A percentile compares a stretch with the other conserved stretches of the same genome.
Conservation (phyloP, 2,797 vertebrate genomes). For the Allenopithecus nigroviridis region DNA sequence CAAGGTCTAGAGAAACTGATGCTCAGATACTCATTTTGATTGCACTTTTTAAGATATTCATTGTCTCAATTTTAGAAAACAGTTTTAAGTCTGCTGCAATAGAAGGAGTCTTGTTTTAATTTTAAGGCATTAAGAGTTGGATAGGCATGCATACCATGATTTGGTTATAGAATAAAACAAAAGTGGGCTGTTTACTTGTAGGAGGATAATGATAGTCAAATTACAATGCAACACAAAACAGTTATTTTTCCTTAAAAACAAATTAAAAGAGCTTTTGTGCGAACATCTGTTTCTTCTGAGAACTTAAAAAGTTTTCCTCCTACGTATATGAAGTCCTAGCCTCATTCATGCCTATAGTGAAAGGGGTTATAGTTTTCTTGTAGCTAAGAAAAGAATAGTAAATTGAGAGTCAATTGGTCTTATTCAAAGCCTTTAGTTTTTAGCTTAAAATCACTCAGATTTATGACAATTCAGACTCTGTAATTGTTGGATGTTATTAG, state of each 20-base stretch:
- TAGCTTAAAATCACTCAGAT: neutral
- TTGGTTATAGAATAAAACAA: conserved; percentile 51
- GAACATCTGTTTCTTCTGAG: conserved; percentile 65
- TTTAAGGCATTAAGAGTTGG: conserved; percentile 14
- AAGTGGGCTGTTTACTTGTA: conserved; percentile 4
- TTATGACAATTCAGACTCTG: neutral
- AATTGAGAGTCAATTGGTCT: neutral
- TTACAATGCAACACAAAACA: conserved; percentile 48
- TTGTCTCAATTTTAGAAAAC: conserved; percentile 12
- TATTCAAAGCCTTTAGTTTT: neutral
- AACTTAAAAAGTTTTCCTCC: conserved; percentile 52
- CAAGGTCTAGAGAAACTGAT: neutral
- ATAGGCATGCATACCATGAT: neutral
- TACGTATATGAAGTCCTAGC: neutral
- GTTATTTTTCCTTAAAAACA: conserved; percentile 62
- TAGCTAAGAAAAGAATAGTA: neutral
- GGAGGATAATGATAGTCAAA: conserved; percentile 69
- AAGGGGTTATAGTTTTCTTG: conserved; percentile 27
- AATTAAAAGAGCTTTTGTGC: conserved; percentile 53
- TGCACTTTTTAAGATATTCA: neutral
- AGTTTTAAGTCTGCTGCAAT: neutral
- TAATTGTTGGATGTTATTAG: neutral
- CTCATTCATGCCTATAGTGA: neutral
- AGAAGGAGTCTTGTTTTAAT: neutral
- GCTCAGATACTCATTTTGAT: neutral